Evolutionary conservation across 2,113 vertebrate species (phyloP).

Genomic region (Andinoacara biseriatus): DNA sequence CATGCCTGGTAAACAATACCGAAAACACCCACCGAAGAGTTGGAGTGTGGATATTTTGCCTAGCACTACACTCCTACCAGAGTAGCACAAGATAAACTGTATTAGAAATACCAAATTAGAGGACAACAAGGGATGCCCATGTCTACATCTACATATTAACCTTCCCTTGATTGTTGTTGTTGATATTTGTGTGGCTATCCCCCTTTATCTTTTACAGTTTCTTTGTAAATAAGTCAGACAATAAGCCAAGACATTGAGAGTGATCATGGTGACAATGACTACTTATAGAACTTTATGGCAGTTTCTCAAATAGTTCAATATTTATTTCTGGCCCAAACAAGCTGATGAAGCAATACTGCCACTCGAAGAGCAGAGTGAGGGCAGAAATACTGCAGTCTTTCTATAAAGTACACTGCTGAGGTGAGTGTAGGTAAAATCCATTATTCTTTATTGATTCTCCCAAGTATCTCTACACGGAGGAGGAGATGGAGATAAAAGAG

Average conservation of each 20-base stretch:
- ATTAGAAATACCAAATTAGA: neutral
- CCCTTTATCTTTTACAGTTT: neutral
- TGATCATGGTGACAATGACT: neutral
- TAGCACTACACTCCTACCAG: neutral
- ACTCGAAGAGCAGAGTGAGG: neutral
- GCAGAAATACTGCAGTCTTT: constrained; percentile 3
- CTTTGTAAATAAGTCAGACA: neutral
- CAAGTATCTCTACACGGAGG: neutral
- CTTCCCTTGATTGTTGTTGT: neutral
- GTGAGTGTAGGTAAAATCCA: constrained; percentile 35
- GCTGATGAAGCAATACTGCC: neutral
- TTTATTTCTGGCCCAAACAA: neutral
- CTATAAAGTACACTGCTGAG: constrained; percentile 17
- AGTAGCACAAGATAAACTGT: neutral
- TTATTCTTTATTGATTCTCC: constrained; percentile 51
- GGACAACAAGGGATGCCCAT: too few relatives aligned
- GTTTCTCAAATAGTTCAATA: neutral
- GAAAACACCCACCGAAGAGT: too few relatives aligned
- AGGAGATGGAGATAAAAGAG: constrained; percentile 38
- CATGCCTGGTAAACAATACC: too few relatives aligned
- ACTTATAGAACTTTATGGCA: constrained; percentile 1
- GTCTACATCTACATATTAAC: neutral
- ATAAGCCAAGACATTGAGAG: neutral
- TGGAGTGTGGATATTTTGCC: too few relatives aligned
- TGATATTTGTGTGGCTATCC: neutral